Percentiles rank a stretch among this genome's conserved stretches.
Evolutionary conservation across 2,113 vertebrate species (phyloP).

Genomic region (Amphilophus citrinellus): DNA sequence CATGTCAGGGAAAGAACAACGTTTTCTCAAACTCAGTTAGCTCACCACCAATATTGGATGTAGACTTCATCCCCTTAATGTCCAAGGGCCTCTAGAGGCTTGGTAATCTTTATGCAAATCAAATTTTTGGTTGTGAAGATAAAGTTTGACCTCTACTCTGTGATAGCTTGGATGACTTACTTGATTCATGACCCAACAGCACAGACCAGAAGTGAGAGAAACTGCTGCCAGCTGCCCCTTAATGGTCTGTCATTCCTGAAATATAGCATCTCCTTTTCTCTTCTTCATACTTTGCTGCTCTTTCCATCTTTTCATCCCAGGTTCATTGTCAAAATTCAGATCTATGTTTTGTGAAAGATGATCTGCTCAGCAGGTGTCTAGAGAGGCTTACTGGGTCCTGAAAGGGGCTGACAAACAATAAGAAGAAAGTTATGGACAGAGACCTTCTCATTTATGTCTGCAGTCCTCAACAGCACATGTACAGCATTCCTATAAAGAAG

Average conservation of each 20-base stretch:
- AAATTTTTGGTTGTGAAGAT: constrained; percentile 50
- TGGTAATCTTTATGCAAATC: constrained; percentile 54
- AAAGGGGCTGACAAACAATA: constrained; percentile 61
- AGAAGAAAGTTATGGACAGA: constrained; percentile 43
- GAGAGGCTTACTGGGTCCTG: constrained; percentile 37
- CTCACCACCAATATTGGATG: constrained; percentile 22
- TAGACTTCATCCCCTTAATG: constrained; percentile 1
- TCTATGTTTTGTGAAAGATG: constrained; percentile 31
- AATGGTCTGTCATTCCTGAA: constrained; percentile 55
- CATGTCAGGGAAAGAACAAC: constrained; percentile 2
- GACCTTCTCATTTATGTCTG: constrained; percentile 48
- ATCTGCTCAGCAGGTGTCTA: constrained; percentile 27
- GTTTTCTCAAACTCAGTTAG: constrained; percentile 1
- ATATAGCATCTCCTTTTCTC: constrained; percentile 20
- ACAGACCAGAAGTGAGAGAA: constrained; percentile 49
- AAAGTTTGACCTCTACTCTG: constrained; percentile 60
- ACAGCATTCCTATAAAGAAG: constrained; percentile 32
- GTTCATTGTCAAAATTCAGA: constrained; percentile 41
- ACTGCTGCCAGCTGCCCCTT: constrained; percentile 48
- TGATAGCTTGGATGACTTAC: constrained; percentile 31
- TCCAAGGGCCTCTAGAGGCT: constrained; percentile 11
- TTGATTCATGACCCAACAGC: constrained; percentile 58
- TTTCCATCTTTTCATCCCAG: constrained; percentile 29
- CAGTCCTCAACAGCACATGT: constrained; percentile 47
- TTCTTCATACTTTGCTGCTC: constrained; percentile 22